phyloP scores from a whole-genome alignment of 1,140 invertebrate genomes.

The Drosophila arizonae region DNA sequence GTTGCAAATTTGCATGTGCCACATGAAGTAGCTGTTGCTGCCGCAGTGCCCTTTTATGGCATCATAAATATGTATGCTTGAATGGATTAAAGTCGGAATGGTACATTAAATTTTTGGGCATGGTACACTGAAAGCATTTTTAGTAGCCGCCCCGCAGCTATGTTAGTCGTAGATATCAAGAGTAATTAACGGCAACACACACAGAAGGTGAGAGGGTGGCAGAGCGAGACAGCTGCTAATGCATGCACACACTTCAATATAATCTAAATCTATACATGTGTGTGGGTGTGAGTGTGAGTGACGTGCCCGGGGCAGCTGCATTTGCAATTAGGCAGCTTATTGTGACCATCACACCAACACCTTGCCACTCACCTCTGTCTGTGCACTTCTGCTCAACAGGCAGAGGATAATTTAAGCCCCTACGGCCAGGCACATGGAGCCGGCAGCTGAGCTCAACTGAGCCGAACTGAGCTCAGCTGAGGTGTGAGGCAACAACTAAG shows the following conservation, averaged over 20 bases:
- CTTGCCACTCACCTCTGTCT: slow-evolving; percentile 12
- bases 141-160: slow-evolving; percentile 19
- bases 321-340: slow-evolving; percentile 73
- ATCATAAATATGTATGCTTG: slow-evolving; percentile 47
- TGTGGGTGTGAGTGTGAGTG: no score
- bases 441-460: no score
- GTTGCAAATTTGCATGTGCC: slow-evolving; percentile 53
- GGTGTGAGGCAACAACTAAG: neutral
- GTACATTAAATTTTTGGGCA: slow-evolving; percentile 40
- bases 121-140: slow-evolving; percentile 33
- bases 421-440: neutral
- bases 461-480: no score
- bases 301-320: slow-evolving; percentile 48
- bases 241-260: slow-evolving; percentile 14
- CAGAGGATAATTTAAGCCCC: slow-evolving; percentile 15
- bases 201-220: neutral
- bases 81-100: slow-evolving; percentile 48
- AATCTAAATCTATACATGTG: no score
- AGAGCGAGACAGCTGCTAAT: slow-evolving; percentile 46
- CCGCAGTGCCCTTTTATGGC: slow-evolving; percentile 35
- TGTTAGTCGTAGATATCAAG: slow-evolving; percentile 25
- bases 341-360: slow-evolving; percentile 36
- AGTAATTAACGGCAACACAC: slow-evolving; percentile 56
- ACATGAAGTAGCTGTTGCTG: slow-evolving; percentile 24
- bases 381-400: slow-evolving; percentile 5